Conservation (phyloP, 2,888 invertebrate genomes). For the Unio pictorum region DNA sequence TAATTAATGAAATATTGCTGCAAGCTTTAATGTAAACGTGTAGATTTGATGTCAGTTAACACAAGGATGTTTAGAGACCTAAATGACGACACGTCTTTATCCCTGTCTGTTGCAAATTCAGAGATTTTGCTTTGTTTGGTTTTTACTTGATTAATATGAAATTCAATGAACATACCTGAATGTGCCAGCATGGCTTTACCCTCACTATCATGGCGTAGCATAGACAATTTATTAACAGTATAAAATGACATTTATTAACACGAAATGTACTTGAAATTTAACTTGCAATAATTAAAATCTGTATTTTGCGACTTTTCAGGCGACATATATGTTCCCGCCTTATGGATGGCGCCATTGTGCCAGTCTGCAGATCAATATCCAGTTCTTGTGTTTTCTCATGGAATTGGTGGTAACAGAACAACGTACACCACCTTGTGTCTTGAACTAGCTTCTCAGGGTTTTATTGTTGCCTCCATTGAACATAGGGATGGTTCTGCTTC, state of each 20-base stretch:
- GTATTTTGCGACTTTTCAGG: conserved; percentile 60
- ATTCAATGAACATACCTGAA: too few relatives aligned
- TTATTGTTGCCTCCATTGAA: conserved; percentile 79
- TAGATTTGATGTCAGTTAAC: too few relatives aligned
- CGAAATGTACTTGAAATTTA: neutral
- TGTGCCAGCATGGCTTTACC: neutral
- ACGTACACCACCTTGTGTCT: conserved; percentile 77
- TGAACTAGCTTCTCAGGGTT: conserved; percentile 80
- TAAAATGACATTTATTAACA: neutral
- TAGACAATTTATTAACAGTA: neutral
- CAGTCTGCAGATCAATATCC: conserved; percentile 69
- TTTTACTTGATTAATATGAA: too few relatives aligned
- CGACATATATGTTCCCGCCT: conserved; percentile 74
- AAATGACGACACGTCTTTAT: too few relatives aligned
- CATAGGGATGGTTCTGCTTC: conserved; percentile 75
- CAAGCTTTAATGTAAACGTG: too few relatives aligned
- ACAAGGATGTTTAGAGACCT: too few relatives aligned
- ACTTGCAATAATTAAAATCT: neutral
- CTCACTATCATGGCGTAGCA: neutral
- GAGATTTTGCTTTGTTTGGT: too few relatives aligned
- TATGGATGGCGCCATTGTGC: conserved; percentile 73
- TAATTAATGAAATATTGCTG: too few relatives aligned
- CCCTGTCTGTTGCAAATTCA: too few relatives aligned
- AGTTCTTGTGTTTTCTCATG: conserved; percentile 79
- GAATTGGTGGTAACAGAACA: conserved; percentile 77